Evolutionary conservation across 1,140 invertebrate genomes (phyloP), one percentile per base, ranked within the genome.

Genomic region (Lucilia cuprina): DNA sequence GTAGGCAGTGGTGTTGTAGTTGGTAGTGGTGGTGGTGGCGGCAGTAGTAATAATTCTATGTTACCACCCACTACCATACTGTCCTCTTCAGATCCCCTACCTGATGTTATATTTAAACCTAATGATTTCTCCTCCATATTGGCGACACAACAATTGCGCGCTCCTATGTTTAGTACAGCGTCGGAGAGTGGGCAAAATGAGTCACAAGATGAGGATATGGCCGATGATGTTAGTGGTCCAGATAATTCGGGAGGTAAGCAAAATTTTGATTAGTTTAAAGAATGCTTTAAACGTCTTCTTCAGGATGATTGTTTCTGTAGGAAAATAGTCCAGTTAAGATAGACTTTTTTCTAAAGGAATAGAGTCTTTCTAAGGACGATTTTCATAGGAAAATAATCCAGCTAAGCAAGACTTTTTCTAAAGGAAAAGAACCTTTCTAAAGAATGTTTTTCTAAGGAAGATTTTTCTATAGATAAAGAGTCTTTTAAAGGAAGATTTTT

Each of bases 91-190:
- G 89, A 90, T 84, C 89, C 88, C 2, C 60, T 90, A 84, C 88
- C 88, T 13, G 89, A 90, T 85, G 88, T 90, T 19, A 86, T 90
- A 47, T 90, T 90, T 82, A 88, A 89, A 86, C 88, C 89, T 17
- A 89, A 90, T 77, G 89, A 90, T 77, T 90, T 90, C 74, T 90
- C 89, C 74, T 89, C 89, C 2, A 86, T 90, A 17, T 87, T 90
- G 84, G 88, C 87, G 78, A 88, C 88, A 5, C 89, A 90, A 74
- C 89, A 90, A 77, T 82, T 90, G 82, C 88, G 87, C 5, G 88
- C 85, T 9, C 83, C 85, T 9, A 84, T 86, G 14, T 78, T 85
- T 50, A 84, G n/a, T 35, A 70, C 19, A 17, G 19, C 25, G 55
- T 25, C 47, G 2, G 55, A 78, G 25, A 77, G 65, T 12, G 41